A percentile compares a stretch with the other conserved stretches of the same genome.
phyloP scores from a whole-genome alignment of 2,797 vertebrate genomes.

The Microctenopoma stevenorrisi region DNA sequence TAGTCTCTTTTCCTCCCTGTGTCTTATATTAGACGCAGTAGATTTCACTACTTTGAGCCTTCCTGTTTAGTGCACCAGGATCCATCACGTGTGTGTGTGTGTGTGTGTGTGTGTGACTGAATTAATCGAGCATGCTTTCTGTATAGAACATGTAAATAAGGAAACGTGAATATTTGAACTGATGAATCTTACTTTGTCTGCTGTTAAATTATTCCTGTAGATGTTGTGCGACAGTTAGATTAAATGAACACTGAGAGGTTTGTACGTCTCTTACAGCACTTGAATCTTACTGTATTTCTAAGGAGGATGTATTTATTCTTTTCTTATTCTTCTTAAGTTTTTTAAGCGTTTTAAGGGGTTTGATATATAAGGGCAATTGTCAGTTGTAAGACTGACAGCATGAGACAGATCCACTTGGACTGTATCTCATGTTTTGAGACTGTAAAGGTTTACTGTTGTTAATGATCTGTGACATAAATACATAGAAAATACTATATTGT shows the following conservation, averaged over 20 bases:
- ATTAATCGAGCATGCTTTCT: constrained; percentile 20
- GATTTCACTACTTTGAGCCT: neutral
- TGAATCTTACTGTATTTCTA: constrained; percentile 40
- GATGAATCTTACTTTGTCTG: constrained; percentile 11
- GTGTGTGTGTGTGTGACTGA: neutral
- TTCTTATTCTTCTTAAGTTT: neutral
- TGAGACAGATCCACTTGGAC: constrained; percentile 9
- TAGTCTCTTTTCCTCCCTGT: neutral
- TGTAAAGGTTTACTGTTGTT: constrained; percentile 40
- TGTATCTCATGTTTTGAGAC: constrained; percentile 12
- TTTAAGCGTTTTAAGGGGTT: constrained; percentile 1
- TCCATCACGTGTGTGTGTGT: neutral
- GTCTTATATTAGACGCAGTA: neutral
- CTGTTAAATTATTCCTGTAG: constrained; percentile 29
- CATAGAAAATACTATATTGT: constrained; percentile 23
- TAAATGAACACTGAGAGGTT: constrained; percentile 5
- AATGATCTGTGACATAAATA: constrained; percentile 29
- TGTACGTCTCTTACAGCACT: constrained; percentile 27
- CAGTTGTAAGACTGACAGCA: constrained; percentile 8
- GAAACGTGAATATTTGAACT: neutral
- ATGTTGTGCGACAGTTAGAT: constrained; percentile 23
- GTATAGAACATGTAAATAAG: constrained; percentile 45
- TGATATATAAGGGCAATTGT: constrained; percentile 16
- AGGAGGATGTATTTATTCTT: constrained; percentile 45
- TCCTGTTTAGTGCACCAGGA: neutral